Percentiles rank a stretch among this genome's conserved stretches.
These are phyloP conservation scores for Salpingus planirostris DNA, from an alignment of 2,888 invertebrate genomes.

Conservation along the genomic window DNA sequence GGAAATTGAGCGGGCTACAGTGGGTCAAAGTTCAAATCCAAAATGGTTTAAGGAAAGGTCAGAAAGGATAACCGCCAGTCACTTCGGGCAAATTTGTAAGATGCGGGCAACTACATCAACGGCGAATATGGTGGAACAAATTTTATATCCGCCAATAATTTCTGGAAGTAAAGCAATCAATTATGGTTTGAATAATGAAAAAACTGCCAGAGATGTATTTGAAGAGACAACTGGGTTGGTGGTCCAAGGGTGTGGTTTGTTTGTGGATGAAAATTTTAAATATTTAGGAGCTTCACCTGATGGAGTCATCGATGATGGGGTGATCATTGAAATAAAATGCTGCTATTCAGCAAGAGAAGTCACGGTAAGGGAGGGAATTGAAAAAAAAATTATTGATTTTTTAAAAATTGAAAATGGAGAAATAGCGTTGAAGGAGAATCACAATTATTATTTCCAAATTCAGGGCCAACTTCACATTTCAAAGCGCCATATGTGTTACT, in stretches of 20 bases:
- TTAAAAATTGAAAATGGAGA: not conserved
- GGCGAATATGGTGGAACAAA: not conserved
- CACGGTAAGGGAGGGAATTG: constrained; percentile 1
- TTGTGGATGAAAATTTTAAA: constrained; percentile 18
- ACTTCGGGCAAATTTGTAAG: constrained; percentile 1
- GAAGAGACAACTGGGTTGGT: constrained; percentile 8
- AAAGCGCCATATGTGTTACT: constrained; percentile 1
- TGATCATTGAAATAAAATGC: constrained; percentile 21
- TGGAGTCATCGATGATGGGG: constrained; percentile 17
- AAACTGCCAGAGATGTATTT: constrained; percentile 11
- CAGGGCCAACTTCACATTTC: constrained; percentile 3
- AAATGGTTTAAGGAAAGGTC: not conserved
- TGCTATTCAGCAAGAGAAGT: constrained; percentile 12
- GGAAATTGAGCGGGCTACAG: not conserved
- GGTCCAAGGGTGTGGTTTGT: constrained; percentile 19
- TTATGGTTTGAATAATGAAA: constrained; percentile 9
- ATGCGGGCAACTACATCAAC: not conserved
- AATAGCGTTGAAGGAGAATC: constrained; percentile 1
- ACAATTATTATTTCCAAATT: constrained; percentile 2
- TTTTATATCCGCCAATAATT: not conserved
- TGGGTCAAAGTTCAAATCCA: not conserved
- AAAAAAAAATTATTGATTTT: constrained; percentile 1
- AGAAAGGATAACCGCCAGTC: not conserved
- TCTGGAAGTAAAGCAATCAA: not conserved
- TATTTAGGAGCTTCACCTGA: constrained; percentile 21